Evolutionary conservation across 2,113 vertebrate species (phyloP), one percentile per base, ranked within the genome.

Genomic region (Cranoglanis bouderius): DNA sequence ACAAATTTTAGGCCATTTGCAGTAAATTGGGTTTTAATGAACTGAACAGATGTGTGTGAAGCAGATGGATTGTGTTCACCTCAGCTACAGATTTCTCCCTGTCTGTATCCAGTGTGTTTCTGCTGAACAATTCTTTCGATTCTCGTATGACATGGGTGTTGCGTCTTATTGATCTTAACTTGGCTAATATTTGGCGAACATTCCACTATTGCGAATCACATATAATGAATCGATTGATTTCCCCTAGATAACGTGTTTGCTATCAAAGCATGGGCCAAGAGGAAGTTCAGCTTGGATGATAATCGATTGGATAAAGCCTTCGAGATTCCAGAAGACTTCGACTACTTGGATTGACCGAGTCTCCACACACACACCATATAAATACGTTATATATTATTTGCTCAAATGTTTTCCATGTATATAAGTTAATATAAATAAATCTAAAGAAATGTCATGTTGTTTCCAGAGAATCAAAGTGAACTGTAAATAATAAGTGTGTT

Each of bases 191-290:
- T 70, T 32, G 35, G 74, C 24, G 3, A 46, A 26, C 21, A 12
- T 12, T 46, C 19, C 70, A 21, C 35, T 12, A 21, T n/a, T 80
- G 77, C 9, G 40, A 49, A 29, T 80, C 81, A 51, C 55, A 49
- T 14, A 77, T 1, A 32, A 2, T 53, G 2, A 51, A 6, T 88
- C 21, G 57, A 1, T 51, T 91, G 85, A 92, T 24, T 92, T 46
- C 94, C 92, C 93, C 87, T 95, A 99, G 98, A 99, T 95, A 99
- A 99, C 87, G 95, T 99, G 90, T 99, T 99, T 92, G 95, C 98
- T 85, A 96, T 99, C 91, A 99, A 98, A 94, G 98, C 97, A 29
- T 99, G 98, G 98, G 98, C 98, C 82, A 99, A 98, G 93, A 97
- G 96, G 94, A 99, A 98, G 93, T 99, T 99, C 93, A 94, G 97